A percentile compares a stretch with the other conserved stretches of the same genome.
Conservation (phyloP, 2,113 vertebrate genomes). For the Ctenomys sociabilis region DNA sequence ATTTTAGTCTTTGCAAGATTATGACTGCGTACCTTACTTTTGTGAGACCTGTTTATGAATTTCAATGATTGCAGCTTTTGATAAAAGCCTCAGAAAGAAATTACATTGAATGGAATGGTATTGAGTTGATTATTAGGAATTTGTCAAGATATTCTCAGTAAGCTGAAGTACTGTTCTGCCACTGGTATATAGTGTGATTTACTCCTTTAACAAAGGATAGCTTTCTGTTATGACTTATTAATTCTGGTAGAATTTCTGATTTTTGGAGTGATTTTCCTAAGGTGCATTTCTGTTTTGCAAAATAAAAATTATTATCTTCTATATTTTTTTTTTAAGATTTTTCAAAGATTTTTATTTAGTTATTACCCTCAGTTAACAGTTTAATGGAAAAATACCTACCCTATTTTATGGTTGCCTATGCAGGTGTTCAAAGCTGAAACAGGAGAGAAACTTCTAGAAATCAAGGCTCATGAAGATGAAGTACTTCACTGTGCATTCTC, state of each 20-base stretch:
- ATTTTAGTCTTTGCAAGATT: slow-evolving; percentile 30
- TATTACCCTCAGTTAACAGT: neutral
- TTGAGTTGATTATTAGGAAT: slow-evolving; percentile 44
- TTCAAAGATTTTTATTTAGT: slow-evolving; percentile 42
- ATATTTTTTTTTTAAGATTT: neutral
- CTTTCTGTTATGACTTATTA: neutral
- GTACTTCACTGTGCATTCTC: slow-evolving; percentile 96
- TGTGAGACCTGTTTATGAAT: neutral
- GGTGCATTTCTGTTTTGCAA: slow-evolving; percentile 5
- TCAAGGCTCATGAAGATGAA: slow-evolving; percentile 94
- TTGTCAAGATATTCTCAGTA: slow-evolving; percentile 45
- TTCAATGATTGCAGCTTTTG: slow-evolving; percentile 11
- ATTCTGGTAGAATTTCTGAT: slow-evolving; percentile 18
- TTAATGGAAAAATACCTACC: neutral
- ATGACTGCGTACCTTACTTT: slow-evolving; percentile 30
- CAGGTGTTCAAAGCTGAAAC: slow-evolving; percentile 95
- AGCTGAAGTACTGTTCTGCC: neutral
- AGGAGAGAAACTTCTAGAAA: slow-evolving; percentile 93
- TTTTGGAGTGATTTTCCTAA: slow-evolving; percentile 51
- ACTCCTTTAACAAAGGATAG: neutral
- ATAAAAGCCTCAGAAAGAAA: neutral
- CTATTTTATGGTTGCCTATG: slow-evolving; percentile 49
- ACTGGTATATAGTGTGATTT: slow-evolving; percentile 38
- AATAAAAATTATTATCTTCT: neutral
- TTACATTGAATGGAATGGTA: neutral